Percentiles rank a stretch among this genome's conserved stretches.
Evolutionary conservation across 2,888 invertebrate genomes (phyloP).

Genomic region (Caenorhabditis sp.): DNA sequence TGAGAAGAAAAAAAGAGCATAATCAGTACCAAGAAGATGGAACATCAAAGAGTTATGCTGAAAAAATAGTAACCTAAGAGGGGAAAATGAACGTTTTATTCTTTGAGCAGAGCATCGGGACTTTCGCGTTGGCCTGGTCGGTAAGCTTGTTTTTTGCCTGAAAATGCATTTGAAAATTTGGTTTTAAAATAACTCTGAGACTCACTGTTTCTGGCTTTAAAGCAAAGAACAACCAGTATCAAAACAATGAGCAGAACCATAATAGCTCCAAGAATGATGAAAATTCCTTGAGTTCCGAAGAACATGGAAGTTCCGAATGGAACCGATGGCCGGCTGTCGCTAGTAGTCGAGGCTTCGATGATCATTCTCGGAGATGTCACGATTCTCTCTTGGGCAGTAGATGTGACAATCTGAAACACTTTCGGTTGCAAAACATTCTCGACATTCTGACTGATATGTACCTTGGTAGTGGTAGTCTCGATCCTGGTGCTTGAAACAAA

Average conservation of each 20-base stretch:
- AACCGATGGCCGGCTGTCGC: constrained; percentile 42
- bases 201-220: constrained; percentile 66
- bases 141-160: constrained; percentile 63
- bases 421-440: neutral
- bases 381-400: constrained; percentile 26
- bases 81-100: constrained; percentile 11
- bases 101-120: constrained; percentile 63
- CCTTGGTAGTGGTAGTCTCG: constrained; percentile 43
- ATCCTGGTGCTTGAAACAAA: constrained; percentile 43
- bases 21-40: neutral
- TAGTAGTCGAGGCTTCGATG: constrained; percentile 38
- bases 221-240: constrained; percentile 62
- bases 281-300: constrained; percentile 47
- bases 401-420: constrained; percentile 27
- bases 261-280: constrained; percentile 59
- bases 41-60: constrained; percentile 5
- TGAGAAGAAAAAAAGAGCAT: neutral
- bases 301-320: constrained; percentile 33
- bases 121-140: constrained; percentile 63
- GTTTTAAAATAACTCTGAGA: neutral
- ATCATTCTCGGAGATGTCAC: constrained; percentile 47
- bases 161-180: neutral
- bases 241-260: constrained; percentile 48
- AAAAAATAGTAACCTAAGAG: constrained; percentile 20
- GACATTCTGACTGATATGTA: constrained; percentile 3